phyloP scores from a whole-genome alignment of 2,888 invertebrate species.

The Halictus ligatus region DNA sequence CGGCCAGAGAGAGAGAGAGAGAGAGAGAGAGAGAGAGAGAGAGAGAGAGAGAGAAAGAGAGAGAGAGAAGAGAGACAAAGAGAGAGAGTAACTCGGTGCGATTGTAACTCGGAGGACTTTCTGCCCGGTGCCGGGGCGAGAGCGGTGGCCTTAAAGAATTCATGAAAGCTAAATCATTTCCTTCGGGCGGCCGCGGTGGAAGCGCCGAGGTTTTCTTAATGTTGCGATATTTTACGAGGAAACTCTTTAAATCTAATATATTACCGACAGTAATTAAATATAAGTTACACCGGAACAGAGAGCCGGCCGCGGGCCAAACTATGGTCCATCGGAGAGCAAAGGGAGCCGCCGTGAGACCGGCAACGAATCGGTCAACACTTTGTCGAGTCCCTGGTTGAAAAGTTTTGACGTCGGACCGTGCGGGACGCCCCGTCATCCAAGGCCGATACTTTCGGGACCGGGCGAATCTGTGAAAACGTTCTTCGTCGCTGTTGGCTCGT shows the following conservation, averaged over 20 bases:
- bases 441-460: conserved; percentile 69
- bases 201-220: conserved; percentile 79
- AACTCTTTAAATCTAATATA: conserved; percentile 83
- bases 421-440: conserved; percentile 50
- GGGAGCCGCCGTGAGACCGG: not conserved
- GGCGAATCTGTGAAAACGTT: conserved; percentile 52
- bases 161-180: conserved; percentile 81
- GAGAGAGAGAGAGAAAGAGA: not conserved
- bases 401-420: conserved; percentile 64
- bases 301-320: conserved; percentile 56
- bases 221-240: conserved; percentile 81
- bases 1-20: conserved; percentile 20
- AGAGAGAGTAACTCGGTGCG: conserved; percentile 21
- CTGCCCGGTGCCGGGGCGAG: conserved; percentile 50
- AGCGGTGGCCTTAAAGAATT: conserved; percentile 75
- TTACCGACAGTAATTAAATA: conserved; percentile 82
- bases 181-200: conserved; percentile 65
- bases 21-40: conserved; percentile 2
- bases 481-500: conserved; percentile 13
- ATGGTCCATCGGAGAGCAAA: conserved; percentile 61
- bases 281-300: conserved; percentile 76
- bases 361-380: conserved; percentile 65
- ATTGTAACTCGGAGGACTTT: conserved; percentile 63
- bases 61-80: not conserved
- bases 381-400: conserved; percentile 49